phyloP scores from a whole-genome alignment of 2,888 invertebrate genomes.

The Tachina grossa region DNA sequence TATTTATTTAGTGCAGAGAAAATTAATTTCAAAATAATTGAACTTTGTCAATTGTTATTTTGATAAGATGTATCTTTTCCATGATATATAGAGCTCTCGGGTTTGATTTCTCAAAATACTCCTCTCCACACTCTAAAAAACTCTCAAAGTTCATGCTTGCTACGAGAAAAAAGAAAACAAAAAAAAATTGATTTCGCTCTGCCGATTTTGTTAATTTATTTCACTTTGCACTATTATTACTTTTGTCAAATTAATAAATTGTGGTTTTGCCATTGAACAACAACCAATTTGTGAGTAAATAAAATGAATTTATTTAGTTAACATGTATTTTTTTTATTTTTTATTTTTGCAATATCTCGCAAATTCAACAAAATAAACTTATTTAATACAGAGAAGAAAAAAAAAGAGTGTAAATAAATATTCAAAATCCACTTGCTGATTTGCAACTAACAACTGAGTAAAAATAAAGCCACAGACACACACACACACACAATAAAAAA shows the following conservation, averaged over 20 bases:
- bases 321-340: slow-evolving; percentile 18
- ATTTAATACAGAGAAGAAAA: slow-evolving; percentile 47
- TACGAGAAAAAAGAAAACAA: too few species aligned
- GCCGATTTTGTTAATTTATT: too few species aligned
- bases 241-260: slow-evolving; percentile 36
- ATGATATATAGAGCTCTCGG: too few species aligned
- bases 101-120: too few species aligned
- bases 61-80: too few species aligned
- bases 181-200: too few species aligned
- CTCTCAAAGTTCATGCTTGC: too few species aligned
- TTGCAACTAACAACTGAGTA: slow-evolving; percentile 58
- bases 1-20: too few species aligned
- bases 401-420: slow-evolving; percentile 42
- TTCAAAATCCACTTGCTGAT: slow-evolving; percentile 67
- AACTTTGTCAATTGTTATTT: too few species aligned
- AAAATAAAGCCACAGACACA: slow-evolving; percentile 23
- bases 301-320: not conserved
- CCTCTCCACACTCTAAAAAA: too few species aligned
- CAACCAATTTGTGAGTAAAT: slow-evolving; percentile 2
- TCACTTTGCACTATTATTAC: not conserved
- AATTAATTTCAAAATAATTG: too few species aligned
- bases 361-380: slow-evolving; percentile 65
- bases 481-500: slow-evolving; percentile 7
- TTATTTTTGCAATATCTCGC: slow-evolving; percentile 56
- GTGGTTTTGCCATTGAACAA: slow-evolving; percentile 44